A percentile compares a stretch with the other conserved stretches of the same genome.
Evolutionary conservation across 1,140 invertebrate species (phyloP).

Genomic region (Drosophila pandora): DNA sequence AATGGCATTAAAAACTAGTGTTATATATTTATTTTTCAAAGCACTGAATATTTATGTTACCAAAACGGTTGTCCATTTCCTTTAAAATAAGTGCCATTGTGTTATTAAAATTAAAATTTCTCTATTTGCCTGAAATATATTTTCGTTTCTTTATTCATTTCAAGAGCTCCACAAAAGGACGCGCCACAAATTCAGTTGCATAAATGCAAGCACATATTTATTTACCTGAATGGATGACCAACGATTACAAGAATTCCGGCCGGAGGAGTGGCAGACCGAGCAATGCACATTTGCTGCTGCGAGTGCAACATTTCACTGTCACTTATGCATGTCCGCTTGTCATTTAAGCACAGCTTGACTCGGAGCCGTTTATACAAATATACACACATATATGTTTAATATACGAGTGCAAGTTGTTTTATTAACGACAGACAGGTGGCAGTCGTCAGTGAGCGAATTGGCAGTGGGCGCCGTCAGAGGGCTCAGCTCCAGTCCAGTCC

Average conservation of each 20-base stretch:
- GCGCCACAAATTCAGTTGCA: slow-evolving; percentile 7
- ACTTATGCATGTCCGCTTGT: slow-evolving; percentile 72
- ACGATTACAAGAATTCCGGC: slow-evolving; percentile 43
- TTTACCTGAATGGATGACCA: slow-evolving; percentile 55
- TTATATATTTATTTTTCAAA: too few species aligned
- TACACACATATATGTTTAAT: slow-evolving; percentile 9
- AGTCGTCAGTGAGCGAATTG: neutral
- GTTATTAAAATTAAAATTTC: slow-evolving; percentile 24
- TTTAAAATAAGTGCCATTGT: slow-evolving; percentile 8
- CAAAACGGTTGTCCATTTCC: too few species aligned
- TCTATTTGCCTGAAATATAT: slow-evolving; percentile 17
- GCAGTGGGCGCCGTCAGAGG: neutral
- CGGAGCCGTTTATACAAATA: slow-evolving; percentile 12
- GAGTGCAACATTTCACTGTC: slow-evolving; percentile 75
- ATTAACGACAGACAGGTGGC: slow-evolving; percentile 57
- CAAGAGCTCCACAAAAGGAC: neutral
- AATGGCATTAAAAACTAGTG: too few species aligned
- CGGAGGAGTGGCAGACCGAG: slow-evolving; percentile 13
- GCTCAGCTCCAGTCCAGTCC: slow-evolving; percentile 9
- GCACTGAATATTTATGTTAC: too few species aligned
- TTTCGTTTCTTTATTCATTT: slow-evolving; percentile 13
- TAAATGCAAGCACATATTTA: slow-evolving; percentile 33
- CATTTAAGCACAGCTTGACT: slow-evolving; percentile 67
- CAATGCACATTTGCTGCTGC: slow-evolving; percentile 29
- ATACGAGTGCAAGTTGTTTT: slow-evolving; percentile 31